phyloP scores from a whole-genome alignment of 1,140 invertebrate species.

The Drosophila parvula region DNA sequence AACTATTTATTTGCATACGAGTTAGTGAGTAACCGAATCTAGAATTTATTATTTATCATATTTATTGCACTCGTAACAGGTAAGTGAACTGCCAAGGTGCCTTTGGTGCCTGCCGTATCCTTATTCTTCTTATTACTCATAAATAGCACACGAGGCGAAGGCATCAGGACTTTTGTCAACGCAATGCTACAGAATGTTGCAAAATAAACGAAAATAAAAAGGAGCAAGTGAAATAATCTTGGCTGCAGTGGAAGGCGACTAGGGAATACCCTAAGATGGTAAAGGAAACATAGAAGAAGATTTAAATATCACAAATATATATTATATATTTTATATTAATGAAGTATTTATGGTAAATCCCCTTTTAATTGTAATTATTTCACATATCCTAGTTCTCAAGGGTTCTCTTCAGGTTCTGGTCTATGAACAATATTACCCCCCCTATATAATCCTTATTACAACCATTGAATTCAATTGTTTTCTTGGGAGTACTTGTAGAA shows the following conservation, averaged over 20 bases:
- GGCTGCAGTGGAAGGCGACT: neutral
- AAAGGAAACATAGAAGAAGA: too few species aligned
- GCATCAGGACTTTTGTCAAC: conserved; percentile 68
- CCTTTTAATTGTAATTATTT: neutral
- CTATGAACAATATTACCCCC: too few species aligned
- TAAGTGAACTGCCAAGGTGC: conserved; percentile 42
- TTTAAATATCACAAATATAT: too few species aligned
- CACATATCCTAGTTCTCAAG: neutral
- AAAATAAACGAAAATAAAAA: conserved; percentile 51
- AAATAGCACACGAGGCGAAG: conserved; percentile 57
- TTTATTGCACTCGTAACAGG: conserved; percentile 35
- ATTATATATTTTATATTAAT: too few species aligned
- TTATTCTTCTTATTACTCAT: conserved; percentile 56
- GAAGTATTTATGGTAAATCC: neutral
- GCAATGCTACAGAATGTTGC: conserved; percentile 51
- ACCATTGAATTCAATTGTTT: too few species aligned
- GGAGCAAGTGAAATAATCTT: conserved; percentile 14
- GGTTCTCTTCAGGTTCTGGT: neutral
- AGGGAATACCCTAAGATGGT: neutral
- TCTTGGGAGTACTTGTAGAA: too few species aligned
- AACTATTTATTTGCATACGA: conserved; percentile 68
- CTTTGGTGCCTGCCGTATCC: conserved; percentile 16
- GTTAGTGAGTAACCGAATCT: conserved; percentile 13
- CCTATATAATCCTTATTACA: neutral
- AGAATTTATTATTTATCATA: conserved; percentile 42